These are phyloP conservation scores for Chymomyza fuscimana DNA, from an alignment of 2,888 invertebrate genomes.

Conservation along the genomic window DNA sequence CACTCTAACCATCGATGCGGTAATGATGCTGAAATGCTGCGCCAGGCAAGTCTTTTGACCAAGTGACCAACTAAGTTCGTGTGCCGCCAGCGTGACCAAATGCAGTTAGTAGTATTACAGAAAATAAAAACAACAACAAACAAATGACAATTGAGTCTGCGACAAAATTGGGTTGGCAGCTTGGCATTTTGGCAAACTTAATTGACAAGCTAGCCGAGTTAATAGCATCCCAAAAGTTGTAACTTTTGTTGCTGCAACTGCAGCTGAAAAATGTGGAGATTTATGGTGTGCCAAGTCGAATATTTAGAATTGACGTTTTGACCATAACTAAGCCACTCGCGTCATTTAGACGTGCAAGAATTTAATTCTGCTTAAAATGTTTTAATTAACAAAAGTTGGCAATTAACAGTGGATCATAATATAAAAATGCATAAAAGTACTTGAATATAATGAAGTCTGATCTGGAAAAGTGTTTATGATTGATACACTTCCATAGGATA, in stretches of 20 bases:
- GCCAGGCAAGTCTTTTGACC: constrained; percentile 2
- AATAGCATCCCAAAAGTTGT: constrained; percentile 55
- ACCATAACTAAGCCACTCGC: constrained; percentile 54
- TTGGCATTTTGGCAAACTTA: constrained; percentile 43
- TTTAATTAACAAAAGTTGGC: constrained; percentile 57
- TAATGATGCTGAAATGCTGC: constrained; percentile 68
- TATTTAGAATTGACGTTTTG: constrained; percentile 49
- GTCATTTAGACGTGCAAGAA: constrained; percentile 57
- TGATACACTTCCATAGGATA: background rate
- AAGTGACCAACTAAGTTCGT: constrained; percentile 24
- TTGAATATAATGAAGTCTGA: background rate
- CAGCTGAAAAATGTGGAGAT: constrained; percentile 32
- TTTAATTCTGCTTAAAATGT: constrained; percentile 49
- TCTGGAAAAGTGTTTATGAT: background rate
- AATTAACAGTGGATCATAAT: background rate
- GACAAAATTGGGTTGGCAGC: constrained; percentile 67
- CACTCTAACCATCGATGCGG: constrained; percentile 61
- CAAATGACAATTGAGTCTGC: constrained; percentile 54
- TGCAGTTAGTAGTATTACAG: constrained; percentile 40
- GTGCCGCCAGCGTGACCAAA: constrained; percentile 56
- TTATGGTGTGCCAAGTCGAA: constrained; percentile 47
- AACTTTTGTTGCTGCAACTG: constrained; percentile 7
- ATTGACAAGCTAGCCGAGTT: constrained; percentile 56
- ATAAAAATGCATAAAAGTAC: background rate
- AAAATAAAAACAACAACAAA: background rate